phyloP scores from a whole-genome alignment of 2,888 invertebrate genomes.

The Pandemis heparana region DNA sequence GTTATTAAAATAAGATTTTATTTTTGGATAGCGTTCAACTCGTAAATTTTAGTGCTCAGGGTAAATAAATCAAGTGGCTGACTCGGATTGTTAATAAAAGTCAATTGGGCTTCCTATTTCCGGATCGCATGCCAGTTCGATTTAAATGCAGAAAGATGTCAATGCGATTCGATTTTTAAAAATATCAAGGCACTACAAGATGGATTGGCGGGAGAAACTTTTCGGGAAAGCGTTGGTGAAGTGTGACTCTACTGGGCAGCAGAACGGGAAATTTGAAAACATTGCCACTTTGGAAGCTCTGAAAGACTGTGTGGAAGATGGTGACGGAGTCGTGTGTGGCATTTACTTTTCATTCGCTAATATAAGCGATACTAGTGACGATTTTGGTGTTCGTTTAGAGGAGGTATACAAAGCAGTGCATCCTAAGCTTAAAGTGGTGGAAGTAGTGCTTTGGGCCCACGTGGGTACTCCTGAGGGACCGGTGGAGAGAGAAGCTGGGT shows the following conservation, averaged over 20 bases:
- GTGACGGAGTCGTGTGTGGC: conserved; percentile 84
- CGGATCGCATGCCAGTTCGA: conserved; percentile 13
- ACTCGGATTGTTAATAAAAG: conserved; percentile 5
- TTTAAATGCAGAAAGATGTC: conserved; percentile 39
- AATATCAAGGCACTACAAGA: conserved; percentile 51
- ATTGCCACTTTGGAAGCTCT: conserved; percentile 77
- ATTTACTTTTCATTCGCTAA: conserved; percentile 90
- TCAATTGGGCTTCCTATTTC: conserved; percentile 1
- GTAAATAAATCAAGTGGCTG: conserved; percentile 21
- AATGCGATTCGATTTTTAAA: conserved; percentile 30
- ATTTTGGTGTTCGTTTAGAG: conserved; percentile 87
- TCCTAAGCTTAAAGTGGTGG: conserved; percentile 87
- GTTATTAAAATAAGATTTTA: conserved; percentile 5
- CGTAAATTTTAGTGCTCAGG: conserved; percentile 17
- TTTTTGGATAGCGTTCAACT: conserved; percentile 14
- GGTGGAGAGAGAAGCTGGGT: conserved; percentile 88
- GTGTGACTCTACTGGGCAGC: conserved; percentile 75
- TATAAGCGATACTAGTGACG: conserved; percentile 88
- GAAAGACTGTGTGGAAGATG: conserved; percentile 77
- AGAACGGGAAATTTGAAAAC: conserved; percentile 78
- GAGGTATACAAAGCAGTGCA: conserved; percentile 83
- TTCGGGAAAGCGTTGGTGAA: conserved; percentile 85
- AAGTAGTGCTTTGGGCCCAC: conserved; percentile 89
- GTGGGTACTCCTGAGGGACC: conserved; percentile 86
- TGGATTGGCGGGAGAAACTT: conserved; percentile 87